A percentile compares a stretch with the other conserved stretches of the same genome.
phyloP scores from a whole-genome alignment of 2,113 vertebrate genomes.

The Pipa parva region DNA sequence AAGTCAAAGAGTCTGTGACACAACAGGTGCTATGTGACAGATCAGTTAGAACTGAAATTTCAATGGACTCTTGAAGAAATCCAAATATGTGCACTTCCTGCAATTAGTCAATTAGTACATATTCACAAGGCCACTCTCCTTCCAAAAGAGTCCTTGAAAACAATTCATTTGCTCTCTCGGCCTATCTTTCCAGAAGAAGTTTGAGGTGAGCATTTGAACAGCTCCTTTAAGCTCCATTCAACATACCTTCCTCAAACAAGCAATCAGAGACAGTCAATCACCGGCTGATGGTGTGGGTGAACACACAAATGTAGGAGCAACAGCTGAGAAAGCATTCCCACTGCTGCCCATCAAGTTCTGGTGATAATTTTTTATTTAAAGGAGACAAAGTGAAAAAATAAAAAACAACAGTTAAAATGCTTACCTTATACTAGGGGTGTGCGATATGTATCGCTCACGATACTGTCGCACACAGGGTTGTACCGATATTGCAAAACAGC shows the following conservation, averaged over 20 bases:
- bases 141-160: slow-evolving; percentile 69
- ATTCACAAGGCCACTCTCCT: slow-evolving; percentile 60
- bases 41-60: slow-evolving; percentile 12
- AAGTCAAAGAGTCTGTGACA: slow-evolving; percentile 23
- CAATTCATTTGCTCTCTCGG: slow-evolving; percentile 67
- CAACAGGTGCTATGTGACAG: slow-evolving; percentile 9
- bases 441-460: too few relatives aligned
- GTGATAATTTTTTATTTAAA: too few relatives aligned
- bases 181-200: slow-evolving; percentile 58
- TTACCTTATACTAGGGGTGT: too few relatives aligned
- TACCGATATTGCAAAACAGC: too few relatives aligned
- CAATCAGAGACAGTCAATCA: neutral
- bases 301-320: neutral
- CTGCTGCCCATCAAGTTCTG: too few relatives aligned
- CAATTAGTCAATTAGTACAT: slow-evolving; percentile 50
- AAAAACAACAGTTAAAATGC: too few relatives aligned
- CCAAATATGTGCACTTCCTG: slow-evolving; percentile 58
- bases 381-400: neutral
- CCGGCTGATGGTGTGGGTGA: neutral
- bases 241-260: slow-evolving; percentile 53
- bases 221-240: slow-evolving; percentile 50
- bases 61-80: slow-evolving; percentile 46
- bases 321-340: neutral
- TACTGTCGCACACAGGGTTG: too few relatives aligned
- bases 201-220: slow-evolving; percentile 60